A percentile compares a stretch with the other conserved stretches of the same genome.
These are phyloP conservation scores for Clytia hemisphaerica DNA, from an alignment of 30 jellyfish, hydroid and myxozoan species.

Conservation along the genomic window DNA sequence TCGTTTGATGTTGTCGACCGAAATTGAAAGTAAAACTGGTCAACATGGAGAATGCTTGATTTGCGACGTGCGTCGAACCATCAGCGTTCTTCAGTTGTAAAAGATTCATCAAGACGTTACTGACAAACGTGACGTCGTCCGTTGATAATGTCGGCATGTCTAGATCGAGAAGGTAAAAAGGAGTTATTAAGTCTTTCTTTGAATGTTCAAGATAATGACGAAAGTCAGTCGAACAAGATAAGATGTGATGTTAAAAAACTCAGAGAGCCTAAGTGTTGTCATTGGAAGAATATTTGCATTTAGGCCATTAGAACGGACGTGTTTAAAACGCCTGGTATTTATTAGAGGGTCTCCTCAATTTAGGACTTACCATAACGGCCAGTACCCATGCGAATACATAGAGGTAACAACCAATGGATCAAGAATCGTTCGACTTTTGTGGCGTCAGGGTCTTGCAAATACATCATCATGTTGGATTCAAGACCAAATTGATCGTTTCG, in stretches of 20 bases:
- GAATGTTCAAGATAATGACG: not conserved
- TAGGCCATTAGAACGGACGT: not conserved
- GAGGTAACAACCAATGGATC: slow-evolving; percentile 83
- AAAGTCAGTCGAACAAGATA: not conserved
- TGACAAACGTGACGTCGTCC: slow-evolving; percentile 58
- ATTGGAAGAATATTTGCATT: not conserved
- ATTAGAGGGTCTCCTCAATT: not conserved
- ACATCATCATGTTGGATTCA: slow-evolving; percentile 10
- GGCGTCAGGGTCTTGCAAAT: slow-evolving; percentile 1
- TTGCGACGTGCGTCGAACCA: too few relatives aligned
- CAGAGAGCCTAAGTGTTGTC: not conserved
- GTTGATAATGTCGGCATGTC: slow-evolving; percentile 65
- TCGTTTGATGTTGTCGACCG: not conserved
- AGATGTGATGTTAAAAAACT: not conserved
- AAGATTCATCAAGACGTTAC: slow-evolving; percentile 34
- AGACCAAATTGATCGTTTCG: too few relatives aligned
- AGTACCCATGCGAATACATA: slow-evolving; percentile 83
- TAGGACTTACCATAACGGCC: slow-evolving; percentile 72
- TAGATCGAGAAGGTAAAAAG: slow-evolving; percentile 14
- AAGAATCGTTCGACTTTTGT: slow-evolving; percentile 50
- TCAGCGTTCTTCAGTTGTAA: slow-evolving; percentile 42
- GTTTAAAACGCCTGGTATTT: not conserved
- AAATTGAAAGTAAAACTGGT: not conserved
- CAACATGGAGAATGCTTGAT: not conserved
- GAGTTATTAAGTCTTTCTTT: not conserved